phyloP scores from a whole-genome alignment of 2,888 invertebrate genomes.

The Coenonympha glycerion region DNA sequence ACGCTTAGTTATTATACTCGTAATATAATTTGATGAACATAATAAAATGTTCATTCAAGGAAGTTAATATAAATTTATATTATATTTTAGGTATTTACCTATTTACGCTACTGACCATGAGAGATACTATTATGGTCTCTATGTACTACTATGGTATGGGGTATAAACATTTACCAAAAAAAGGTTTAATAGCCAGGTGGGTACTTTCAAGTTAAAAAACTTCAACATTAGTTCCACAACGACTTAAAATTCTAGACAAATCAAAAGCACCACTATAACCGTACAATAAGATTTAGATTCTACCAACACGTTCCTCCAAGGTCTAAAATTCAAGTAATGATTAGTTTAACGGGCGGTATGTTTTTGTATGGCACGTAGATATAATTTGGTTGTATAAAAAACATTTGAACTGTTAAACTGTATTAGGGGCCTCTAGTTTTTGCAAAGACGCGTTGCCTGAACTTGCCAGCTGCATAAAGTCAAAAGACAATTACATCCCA shows the following conservation, averaged over 20 bases:
- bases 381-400: background rate
- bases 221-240: no score
- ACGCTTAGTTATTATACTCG: background rate
- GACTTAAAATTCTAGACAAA: no score
- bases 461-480: background rate
- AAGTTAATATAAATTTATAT: background rate
- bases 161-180: no score
- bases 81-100: no score
- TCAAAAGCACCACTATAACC: background rate
- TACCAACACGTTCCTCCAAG: background rate
- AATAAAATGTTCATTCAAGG: background rate
- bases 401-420: background rate
- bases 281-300: conserved; percentile 1
- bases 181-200: no score
- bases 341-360: background rate
- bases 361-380: conserved; percentile 4
- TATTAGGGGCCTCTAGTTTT: conserved; percentile 4
- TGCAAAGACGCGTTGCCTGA: background rate
- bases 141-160: no score
- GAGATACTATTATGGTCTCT: no score
- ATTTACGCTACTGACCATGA: no score
- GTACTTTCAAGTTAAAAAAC: no score
- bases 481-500: background rate
- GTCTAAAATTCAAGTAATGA: no score
- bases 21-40: background rate